phyloP scores from a whole-genome alignment of 2,797 vertebrate genomes.

The Catostomus latipinnis region DNA sequence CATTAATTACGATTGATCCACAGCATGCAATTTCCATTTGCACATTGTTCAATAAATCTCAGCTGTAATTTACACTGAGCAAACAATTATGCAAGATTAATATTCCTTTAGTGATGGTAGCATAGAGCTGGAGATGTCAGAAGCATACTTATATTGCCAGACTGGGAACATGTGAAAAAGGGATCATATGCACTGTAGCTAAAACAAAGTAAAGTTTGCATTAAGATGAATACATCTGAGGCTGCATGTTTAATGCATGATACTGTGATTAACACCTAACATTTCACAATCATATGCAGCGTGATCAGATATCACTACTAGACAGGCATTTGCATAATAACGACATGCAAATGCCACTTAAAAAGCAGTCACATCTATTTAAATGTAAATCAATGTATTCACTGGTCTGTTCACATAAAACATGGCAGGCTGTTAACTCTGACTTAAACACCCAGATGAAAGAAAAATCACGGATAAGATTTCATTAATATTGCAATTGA shows the following conservation, averaged over 20 bases:
- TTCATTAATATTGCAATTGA: slow-evolving; percentile 24
- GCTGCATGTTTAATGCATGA: slow-evolving; percentile 47
- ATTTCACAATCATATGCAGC: slow-evolving; percentile 42
- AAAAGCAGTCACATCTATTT: slow-evolving; percentile 74
- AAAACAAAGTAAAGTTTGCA: slow-evolving; percentile 5
- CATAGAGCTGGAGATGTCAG: slow-evolving; percentile 3
- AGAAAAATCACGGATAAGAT: slow-evolving; percentile 19
- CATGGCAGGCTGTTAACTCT: slow-evolving; percentile 73
- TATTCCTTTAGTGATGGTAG: slow-evolving; percentile 46
- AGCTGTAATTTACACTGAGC: slow-evolving; percentile 43
- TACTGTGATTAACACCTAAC: slow-evolving; percentile 52
- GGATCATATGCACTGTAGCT: neutral
- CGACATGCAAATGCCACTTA: slow-evolving; percentile 78
- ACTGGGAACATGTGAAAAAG: neutral
- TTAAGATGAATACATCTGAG: slow-evolving; percentile 3
- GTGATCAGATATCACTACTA: slow-evolving; percentile 41
- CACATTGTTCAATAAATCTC: slow-evolving; percentile 63
- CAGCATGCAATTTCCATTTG: slow-evolving; percentile 63
- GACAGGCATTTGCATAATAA: slow-evolving; percentile 77
- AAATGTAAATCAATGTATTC: slow-evolving; percentile 83
- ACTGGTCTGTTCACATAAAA: slow-evolving; percentile 78
- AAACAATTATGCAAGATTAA: slow-evolving; percentile 53
- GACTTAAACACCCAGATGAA: slow-evolving; percentile 55
- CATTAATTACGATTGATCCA: slow-evolving; percentile 74
- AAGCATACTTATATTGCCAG: neutral